These are phyloP conservation scores for Strigops habroptila DNA, from an alignment of 2,113 vertebrate species.

Conservation along the genomic window DNA sequence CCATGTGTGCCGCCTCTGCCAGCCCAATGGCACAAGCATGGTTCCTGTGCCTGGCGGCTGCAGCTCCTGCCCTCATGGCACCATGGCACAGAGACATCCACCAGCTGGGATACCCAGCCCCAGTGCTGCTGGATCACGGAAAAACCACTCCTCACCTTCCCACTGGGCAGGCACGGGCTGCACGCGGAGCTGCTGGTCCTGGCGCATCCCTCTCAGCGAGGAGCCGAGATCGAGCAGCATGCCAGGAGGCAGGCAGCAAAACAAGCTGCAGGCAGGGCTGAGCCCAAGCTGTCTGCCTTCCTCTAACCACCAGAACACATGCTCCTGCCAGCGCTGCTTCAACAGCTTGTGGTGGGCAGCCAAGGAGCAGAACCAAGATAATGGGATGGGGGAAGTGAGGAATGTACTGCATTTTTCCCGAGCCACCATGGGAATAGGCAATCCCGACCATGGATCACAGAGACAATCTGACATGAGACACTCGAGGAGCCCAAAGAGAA, in stretches of 20 bases:
- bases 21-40: accelerated
- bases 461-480: neutral
- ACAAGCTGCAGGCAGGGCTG: neutral
- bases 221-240: neutral
- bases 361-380: conserved; percentile 5
- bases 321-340: neutral
- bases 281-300: neutral
- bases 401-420: neutral
- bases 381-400: neutral
- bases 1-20: accelerated
- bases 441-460: accelerated
- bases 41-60: accelerated
- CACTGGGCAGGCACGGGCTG: accelerated
- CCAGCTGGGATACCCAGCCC: accelerated
- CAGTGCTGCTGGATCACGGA: accelerated
- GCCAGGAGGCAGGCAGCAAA: neutral
- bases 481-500: neutral
- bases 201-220: accelerated
- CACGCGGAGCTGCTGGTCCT: accelerated
- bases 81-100: accelerated
- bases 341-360: neutral
- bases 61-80: neutral
- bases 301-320: neutral
- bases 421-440: neutral
- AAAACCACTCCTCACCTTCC: neutral